Evolutionary conservation across 2,113 vertebrate genomes (phyloP), one percentile per base, ranked within the genome.

Genomic region (Microcebus ravelobensis): DNA sequence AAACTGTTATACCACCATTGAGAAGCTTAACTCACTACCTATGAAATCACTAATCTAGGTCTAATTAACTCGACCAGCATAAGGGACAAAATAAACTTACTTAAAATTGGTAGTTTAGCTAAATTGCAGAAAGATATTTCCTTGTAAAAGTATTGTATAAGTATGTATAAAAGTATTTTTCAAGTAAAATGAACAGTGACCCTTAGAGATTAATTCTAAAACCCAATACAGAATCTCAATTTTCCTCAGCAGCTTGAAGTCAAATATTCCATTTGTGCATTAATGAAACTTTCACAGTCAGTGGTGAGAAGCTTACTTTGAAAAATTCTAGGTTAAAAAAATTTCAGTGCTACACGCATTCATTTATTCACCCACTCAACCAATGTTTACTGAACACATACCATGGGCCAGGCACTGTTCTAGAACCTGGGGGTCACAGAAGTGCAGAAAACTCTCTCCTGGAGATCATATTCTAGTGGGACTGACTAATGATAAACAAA

Each of bases 151-250:
- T 57, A 92, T 45, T 65, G 4, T 36, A 29, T 84, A 29, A 67
- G 39, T 42, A 18, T 21, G 80, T 20, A 31, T 50, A 81, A 59
- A 94, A 73, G 4, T n/a, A 68, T 86, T 86, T 84, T 87, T 91
- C 65, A 85, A 77, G 39, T 82, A 82, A 94, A 94, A 95, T 73
- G 61, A 91, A 88, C 76, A 85, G 73, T 85, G 65, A 87, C 71
- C 42, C 80, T 90, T 42, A 86, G 77, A 93, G 85, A 91, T 91
- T 92, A 96, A 92, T 93, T 95, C 85, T 12, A 36, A 95, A 95
- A 74, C 82, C 52, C 91, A 94, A 8, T 15, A 61, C 21, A 73
- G 81, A 93, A 91, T 85, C 81, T 95, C 76, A 88, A 89, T 95
- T 92, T 96, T 97, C 67, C 59, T 85, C 89, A 85, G 63, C 29